Base-by-base conservation (phyloP, 2,797 vertebrate genomes). In the Oophaga sylvatica region DNA sequence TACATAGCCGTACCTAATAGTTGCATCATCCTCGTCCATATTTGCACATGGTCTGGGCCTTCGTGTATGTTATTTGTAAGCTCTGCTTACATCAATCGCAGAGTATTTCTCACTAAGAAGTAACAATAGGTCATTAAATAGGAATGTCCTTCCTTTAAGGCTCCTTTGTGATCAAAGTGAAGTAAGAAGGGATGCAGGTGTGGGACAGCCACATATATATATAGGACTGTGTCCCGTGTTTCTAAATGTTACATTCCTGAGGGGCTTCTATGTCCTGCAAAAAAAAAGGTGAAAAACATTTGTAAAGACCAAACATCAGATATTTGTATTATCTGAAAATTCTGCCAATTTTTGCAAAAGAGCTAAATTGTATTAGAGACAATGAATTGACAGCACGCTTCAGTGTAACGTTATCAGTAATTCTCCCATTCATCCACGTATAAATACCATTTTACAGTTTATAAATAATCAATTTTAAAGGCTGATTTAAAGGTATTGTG, bases 131-230 rank as follows among this genome's bases (percentile, higher is more conserved):
- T 75, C 62, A 85, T 85, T 53, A 11, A 53, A 20, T 16, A 81
- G 87, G 83, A 88, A 88, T 88, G 87, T 88, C 83, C 83, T 80
- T 85, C 83, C 82, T 88, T 65, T 48, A 83, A 41, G 83, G 67
- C 41, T 56, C 53, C 35, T 11, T 15, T 35, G 7, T 81, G 83
- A 85, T 88, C 87, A 82, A 85, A 85, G 87, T 31, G 5, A 56
- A 80, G 70, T 41, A 41, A 76, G 59, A 45, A 75, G 10, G 79
- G 83, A 88, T 35, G 70, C 87, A 88, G 87, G 87, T 88, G 87
- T 70, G 29, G 20, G 71, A 76, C 8, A 19, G 10, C 13, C 13
- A 63, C n/a, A 56, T 45, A 59, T 41, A 26, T 8, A 67, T 68
- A 81, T 65, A 41, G 35, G 35, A 53, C 26, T 83, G 17, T 77